Base-by-base conservation (phyloP, 2,888 invertebrate genomes). In the Epinotia brunnichana region DNA sequence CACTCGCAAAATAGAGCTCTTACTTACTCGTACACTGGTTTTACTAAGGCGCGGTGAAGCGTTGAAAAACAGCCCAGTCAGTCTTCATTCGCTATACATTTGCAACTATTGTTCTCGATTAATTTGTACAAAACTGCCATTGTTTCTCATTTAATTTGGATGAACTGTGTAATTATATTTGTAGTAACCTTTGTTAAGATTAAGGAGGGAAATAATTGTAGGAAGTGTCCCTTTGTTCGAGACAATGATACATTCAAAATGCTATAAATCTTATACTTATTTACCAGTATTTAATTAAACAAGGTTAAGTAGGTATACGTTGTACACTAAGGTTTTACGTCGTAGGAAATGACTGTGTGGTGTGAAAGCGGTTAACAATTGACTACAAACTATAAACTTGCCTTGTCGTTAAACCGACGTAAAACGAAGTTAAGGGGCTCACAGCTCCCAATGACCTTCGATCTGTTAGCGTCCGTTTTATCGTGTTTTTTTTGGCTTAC, bases 91-190 rank as follows among this genome's bases (percentile, higher is more conserved):
- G 29, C 17, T 41, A 39, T 35, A 24, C 17, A 73, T 73, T 73
- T 29, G 63, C 73, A 63, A 5, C 67, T 48, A 68, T 68, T 68
- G 57, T 68, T 68, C 10, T 29, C 29, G 21, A 48, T 68, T 68
- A 68, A 59, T 68, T 68, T 59, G 67, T 56, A 67, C 24, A 21
- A 57, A 17, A 67, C 19, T 59, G 15, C 53, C 57, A 69, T 73
- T 73, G 69, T 69, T 69, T 67, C 60, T 29, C 41, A 48, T 35
- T 63, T 48, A 63, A 48, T 57, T 66, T 57, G n/a, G 44, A 63
- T 70, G 67, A 35, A 62, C 67, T 35, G 67, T 67, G 72, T 68
- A 68, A 68, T 72, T 72, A 71, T 41, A 67, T 54, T 66, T 72
- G 39, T 70, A 72, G 19, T 68, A 48, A 67, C 71, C 71, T 67